A percentile compares a stretch with the other conserved stretches of the same genome.
These are phyloP conservation scores for Polymixis flavicincta DNA, from an alignment of 2,888 invertebrate species.

Conservation along the genomic window DNA sequence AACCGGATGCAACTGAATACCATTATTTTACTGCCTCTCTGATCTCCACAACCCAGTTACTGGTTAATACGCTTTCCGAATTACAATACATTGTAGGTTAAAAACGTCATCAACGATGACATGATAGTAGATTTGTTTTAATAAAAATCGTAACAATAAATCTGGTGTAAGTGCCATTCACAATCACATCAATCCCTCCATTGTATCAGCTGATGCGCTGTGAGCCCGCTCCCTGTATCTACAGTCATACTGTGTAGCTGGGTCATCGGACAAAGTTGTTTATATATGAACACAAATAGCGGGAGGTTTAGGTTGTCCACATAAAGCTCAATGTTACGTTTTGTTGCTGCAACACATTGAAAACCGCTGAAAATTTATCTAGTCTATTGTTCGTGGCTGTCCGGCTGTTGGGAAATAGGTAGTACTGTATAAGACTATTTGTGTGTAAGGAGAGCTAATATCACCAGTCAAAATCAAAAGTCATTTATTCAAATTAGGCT, in stretches of 20 bases:
- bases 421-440: conserved; percentile 35
- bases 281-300: conserved; percentile 65
- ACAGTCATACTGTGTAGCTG: conserved; percentile 59
- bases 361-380: conserved; percentile 39
- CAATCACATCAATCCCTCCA: conserved; percentile 72
- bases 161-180: conserved; percentile 73
- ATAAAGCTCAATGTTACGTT: conserved; percentile 58
- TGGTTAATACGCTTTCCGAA: background rate
- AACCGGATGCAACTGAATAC: too few species aligned
- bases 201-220: conserved; percentile 73
- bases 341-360: conserved; percentile 56
- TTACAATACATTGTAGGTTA: background rate
- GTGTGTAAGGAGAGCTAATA: conserved; percentile 14
- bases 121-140: background rate
- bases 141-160: conserved; percentile 70
- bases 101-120: background rate
- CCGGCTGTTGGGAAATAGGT: conserved; percentile 34
- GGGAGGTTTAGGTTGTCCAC: conserved; percentile 55
- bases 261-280: conserved; percentile 64
- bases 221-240: conserved; percentile 66
- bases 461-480: too few species aligned
- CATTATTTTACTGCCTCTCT: too few species aligned
- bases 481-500: too few species aligned
- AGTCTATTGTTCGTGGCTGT: conserved; percentile 24
- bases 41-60: too few species aligned